phyloP scores from a whole-genome alignment of 2,888 invertebrate genomes.

The Drosophila sordidapex region DNA sequence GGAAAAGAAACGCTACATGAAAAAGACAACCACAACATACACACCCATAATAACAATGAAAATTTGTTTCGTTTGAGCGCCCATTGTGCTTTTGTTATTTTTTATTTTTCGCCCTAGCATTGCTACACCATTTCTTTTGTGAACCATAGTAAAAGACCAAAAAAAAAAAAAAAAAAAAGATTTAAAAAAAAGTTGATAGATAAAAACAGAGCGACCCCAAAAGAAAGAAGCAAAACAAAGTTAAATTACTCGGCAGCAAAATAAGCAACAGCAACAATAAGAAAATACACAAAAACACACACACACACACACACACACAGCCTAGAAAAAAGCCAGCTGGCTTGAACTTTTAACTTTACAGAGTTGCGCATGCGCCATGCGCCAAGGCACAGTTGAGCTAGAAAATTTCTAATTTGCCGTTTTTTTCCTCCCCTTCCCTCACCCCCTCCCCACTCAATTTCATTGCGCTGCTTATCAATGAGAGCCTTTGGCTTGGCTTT shows the following conservation, averaged over 20 bases:
- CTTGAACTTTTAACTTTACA: slow-evolving; percentile 50
- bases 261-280: slow-evolving; percentile 21
- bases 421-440: neutral
- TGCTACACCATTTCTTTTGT: slow-evolving; percentile 59
- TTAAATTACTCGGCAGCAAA: slow-evolving; percentile 46
- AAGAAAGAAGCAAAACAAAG: slow-evolving; percentile 54
- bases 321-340: slow-evolving; percentile 18
- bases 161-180: slow-evolving; percentile 16
- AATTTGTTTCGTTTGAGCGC: slow-evolving; percentile 69
- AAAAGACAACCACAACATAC: slow-evolving; percentile 31
- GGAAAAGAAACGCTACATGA: slow-evolving; percentile 54
- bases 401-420: slow-evolving; percentile 21
- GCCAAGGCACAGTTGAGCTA: slow-evolving; percentile 10
- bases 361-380: slow-evolving; percentile 49
- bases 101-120: slow-evolving; percentile 35
- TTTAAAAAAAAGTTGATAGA: slow-evolving; percentile 10
- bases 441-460: neutral
- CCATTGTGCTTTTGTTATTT: slow-evolving; percentile 47
- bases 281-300: slow-evolving; percentile 13
- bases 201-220: slow-evolving; percentile 46
- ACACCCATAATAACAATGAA: slow-evolving; percentile 65
- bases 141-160: slow-evolving; percentile 41
- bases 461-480: neutral
- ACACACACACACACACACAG: slow-evolving; percentile 1
- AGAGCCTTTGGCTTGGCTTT: neutral